Conservation (phyloP, 2,113 vertebrate genomes). For the Naja naja region DNA sequence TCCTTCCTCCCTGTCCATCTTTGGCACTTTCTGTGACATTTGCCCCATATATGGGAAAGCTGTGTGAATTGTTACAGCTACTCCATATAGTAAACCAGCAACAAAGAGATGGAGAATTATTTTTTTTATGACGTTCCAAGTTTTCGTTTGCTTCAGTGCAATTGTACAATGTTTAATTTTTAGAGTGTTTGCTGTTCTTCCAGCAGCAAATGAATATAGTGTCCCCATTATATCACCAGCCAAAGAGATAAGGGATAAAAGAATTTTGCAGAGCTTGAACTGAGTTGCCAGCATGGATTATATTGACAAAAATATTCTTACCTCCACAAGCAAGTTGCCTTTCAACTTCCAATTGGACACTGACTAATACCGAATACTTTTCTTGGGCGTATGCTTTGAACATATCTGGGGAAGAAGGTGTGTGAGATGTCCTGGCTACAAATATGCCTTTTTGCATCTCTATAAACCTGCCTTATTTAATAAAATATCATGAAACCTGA, state of each 20-base stretch:
- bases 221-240: slow-evolving; percentile 64
- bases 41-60: not conserved
- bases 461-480: slow-evolving; percentile 55
- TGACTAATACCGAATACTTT: not conserved
- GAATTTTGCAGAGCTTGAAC: slow-evolving; percentile 63
- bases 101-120: slow-evolving; percentile 63
- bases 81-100: slow-evolving; percentile 60
- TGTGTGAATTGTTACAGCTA: slow-evolving; percentile 33
- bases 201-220: slow-evolving; percentile 63
- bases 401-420: not conserved
- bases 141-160: slow-evolving; percentile 62
- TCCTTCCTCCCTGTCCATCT: slow-evolving; percentile 1
- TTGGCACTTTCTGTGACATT: slow-evolving; percentile 40
- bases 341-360: slow-evolving; percentile 60
- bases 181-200: slow-evolving; percentile 68
- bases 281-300: slow-evolving; percentile 63
- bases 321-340: slow-evolving; percentile 64
- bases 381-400: not conserved
- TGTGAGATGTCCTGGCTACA: not conserved
- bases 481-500: slow-evolving; percentile 22
- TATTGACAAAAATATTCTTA: slow-evolving; percentile 62
- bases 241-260: slow-evolving; percentile 64
- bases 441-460: slow-evolving; percentile 30
- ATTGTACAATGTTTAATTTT: slow-evolving; percentile 69
- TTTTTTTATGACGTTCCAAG: slow-evolving; percentile 59